phyloP scores from a whole-genome alignment of 2,888 invertebrate species.

The Lithophane socia region DNA sequence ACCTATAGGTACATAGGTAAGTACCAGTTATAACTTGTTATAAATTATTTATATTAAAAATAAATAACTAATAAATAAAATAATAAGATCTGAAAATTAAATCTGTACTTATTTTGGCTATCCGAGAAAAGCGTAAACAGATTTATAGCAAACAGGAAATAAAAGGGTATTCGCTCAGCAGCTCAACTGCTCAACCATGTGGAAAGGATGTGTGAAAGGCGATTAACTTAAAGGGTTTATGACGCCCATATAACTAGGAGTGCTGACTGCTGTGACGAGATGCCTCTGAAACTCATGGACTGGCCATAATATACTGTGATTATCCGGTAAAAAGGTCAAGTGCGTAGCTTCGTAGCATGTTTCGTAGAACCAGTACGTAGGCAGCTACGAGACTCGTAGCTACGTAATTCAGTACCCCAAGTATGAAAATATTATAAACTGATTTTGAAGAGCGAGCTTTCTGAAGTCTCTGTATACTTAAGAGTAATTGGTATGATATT shows the following conservation, averaged over 20 bases:
- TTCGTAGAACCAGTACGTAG: conserved; percentile 24
- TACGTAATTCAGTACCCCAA: conserved; percentile 4
- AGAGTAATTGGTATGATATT: conserved; percentile 31
- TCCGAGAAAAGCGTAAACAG: conserved; percentile 9
- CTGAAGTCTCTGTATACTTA: neutral
- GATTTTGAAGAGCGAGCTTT: conserved; percentile 16
- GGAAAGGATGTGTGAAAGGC: conserved; percentile 44
- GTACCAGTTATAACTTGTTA: neutral
- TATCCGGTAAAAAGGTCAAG: conserved; percentile 33
- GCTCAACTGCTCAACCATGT: conserved; percentile 25
- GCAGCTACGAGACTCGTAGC: conserved; percentile 31
- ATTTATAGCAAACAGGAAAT: conserved; percentile 25
- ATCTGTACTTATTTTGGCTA: neutral
- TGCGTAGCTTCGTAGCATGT: conserved; percentile 43
- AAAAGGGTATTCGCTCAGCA: conserved; percentile 22
- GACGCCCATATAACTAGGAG: conserved; percentile 42
- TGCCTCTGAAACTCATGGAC: conserved; percentile 22
- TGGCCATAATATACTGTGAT: conserved; percentile 35
- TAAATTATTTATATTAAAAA: neutral
- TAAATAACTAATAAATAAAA: neutral
- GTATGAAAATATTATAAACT: conserved; percentile 13
- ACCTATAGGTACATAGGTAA: neutral
- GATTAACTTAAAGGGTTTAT: conserved; percentile 54
- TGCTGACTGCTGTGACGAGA: conserved; percentile 39
- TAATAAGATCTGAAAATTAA: neutral